Evolutionary conservation across 1,140 invertebrate genomes (phyloP).

Genomic region (Drosophila pandora): DNA sequence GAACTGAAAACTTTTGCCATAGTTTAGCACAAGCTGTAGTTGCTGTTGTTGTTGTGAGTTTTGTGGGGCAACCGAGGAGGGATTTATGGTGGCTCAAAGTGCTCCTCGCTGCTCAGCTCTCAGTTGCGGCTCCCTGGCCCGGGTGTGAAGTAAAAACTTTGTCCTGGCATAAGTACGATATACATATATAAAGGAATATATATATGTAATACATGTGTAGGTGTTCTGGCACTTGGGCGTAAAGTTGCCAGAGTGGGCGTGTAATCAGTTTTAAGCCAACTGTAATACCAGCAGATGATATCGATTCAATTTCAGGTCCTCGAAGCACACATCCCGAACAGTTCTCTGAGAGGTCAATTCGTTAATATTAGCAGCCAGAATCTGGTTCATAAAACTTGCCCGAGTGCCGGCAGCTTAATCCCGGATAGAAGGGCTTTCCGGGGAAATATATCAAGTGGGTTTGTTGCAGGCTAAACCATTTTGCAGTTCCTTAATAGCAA

Average conservation of each 20-base stretch:
- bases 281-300: constrained; percentile 63
- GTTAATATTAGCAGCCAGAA: constrained; percentile 22
- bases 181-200: constrained; percentile 13
- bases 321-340: constrained; percentile 2
- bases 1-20: constrained; percentile 54
- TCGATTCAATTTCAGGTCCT: constrained; percentile 44
- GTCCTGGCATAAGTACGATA: constrained; percentile 39
- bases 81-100: constrained; percentile 65
- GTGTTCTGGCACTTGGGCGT: constrained; percentile 33
- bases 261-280: constrained; percentile 66
- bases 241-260: constrained; percentile 27
- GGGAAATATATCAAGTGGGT: constrained; percentile 28
- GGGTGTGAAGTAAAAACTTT: constrained; percentile 65
- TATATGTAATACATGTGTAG: constrained; percentile 30
- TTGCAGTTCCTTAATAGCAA: constrained; percentile 8
- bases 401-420: constrained; percentile 23
- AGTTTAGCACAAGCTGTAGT: constrained; percentile 28
- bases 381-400: constrained; percentile 13
- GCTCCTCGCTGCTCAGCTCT: constrained; percentile 47
- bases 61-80: constrained; percentile 26
- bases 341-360: constrained; percentile 28
- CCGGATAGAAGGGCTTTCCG: constrained; percentile 1
- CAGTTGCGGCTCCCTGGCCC: constrained; percentile 26
- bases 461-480: constrained; percentile 34
- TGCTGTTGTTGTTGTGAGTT: constrained; percentile 29